phyloP scores from a whole-genome alignment of 2,888 invertebrate genomes.

The Eristalis pertinax region DNA sequence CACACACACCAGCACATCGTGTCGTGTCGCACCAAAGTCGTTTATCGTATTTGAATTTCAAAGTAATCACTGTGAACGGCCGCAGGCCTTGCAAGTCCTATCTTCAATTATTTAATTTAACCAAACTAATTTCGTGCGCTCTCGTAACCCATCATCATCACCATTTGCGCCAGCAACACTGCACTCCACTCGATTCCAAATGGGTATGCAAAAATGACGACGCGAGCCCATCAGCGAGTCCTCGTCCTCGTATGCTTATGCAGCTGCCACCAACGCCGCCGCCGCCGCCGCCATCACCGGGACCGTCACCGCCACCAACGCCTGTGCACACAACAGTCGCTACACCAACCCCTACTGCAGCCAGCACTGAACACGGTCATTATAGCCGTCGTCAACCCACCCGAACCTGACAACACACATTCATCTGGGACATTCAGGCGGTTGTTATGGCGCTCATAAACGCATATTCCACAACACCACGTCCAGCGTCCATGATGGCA shows the following conservation, averaged over 20 bases:
- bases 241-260: background rate
- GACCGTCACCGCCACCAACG: background rate
- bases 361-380: slow-evolving; percentile 42
- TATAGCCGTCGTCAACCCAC: slow-evolving; percentile 68
- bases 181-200: slow-evolving; percentile 28
- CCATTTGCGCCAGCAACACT: slow-evolving; percentile 67
- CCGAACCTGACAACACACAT: slow-evolving; percentile 67
- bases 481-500: slow-evolving; percentile 7
- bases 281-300: background rate
- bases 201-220: slow-evolving; percentile 71
- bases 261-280: background rate
- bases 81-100: slow-evolving; percentile 44
- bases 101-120: slow-evolving; percentile 71
- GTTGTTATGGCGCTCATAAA: slow-evolving; percentile 70
- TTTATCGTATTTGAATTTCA: slow-evolving; percentile 50
- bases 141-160: slow-evolving; percentile 72
- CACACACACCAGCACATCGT: background rate
- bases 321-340: background rate
- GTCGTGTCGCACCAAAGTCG: slow-evolving; percentile 17
- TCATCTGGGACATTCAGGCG: slow-evolving; percentile 62
- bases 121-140: slow-evolving; percentile 71
- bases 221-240: slow-evolving; percentile 63
- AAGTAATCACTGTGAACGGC: slow-evolving; percentile 50
- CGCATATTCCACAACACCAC: slow-evolving; percentile 67
- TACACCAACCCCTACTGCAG: slow-evolving; percentile 27